These are phyloP conservation scores for Condylura cristata DNA, from an alignment of 2,113 vertebrate species.

Conservation along the genomic window DNA sequence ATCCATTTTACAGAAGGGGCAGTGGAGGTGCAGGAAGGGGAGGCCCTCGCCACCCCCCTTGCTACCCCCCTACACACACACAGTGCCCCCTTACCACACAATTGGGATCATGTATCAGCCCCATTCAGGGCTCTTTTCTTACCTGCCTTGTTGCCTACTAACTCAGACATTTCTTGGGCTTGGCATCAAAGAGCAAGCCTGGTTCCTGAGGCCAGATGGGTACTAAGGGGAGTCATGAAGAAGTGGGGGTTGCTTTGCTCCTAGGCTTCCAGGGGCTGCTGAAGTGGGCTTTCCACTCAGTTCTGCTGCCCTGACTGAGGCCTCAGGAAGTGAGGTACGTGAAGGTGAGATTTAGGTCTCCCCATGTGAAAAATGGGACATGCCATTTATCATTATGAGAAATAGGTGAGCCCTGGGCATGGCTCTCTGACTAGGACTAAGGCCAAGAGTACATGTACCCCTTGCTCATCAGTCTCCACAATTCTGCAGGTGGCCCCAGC, in stretches of 20 bases:
- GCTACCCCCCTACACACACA: no score
- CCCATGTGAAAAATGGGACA: background rate
- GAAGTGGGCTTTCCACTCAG: background rate
- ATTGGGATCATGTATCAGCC: background rate
- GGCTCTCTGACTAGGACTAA: background rate
- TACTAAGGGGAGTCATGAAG: background rate
- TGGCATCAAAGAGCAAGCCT: background rate
- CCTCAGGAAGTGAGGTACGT: background rate
- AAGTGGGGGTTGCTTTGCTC: background rate
- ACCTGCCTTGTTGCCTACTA: background rate
- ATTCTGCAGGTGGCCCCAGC: background rate
- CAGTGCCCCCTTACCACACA: rapidly evolving
- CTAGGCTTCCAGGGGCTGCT: background rate
- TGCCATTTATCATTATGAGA: background rate
- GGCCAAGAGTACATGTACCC: background rate
- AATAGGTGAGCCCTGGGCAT: background rate
- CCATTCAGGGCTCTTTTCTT: background rate
- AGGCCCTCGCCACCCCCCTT: no score
- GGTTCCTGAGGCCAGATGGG: background rate
- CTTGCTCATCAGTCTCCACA: background rate
- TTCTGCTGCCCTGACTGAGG: background rate
- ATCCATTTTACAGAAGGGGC: background rate
- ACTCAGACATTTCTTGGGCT: background rate
- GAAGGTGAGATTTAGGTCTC: background rate
- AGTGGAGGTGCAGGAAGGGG: no score